Evolutionary conservation across 1,140 invertebrate species (phyloP).

Genomic region (Dolichoris vasculosae): DNA sequence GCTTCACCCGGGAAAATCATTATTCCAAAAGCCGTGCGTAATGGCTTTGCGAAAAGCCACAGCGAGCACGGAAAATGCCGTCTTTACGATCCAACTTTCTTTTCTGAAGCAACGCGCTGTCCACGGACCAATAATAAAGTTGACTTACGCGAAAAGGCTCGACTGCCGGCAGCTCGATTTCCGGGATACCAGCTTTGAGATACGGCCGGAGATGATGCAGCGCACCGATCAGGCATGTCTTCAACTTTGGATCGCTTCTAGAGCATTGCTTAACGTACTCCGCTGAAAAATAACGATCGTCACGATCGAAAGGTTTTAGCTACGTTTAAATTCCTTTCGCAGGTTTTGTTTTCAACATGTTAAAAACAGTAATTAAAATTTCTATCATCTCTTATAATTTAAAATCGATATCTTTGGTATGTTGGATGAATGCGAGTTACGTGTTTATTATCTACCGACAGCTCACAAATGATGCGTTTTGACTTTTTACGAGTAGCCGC

Average conservation of each 20-base stretch:
- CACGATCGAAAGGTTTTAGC: not conserved
- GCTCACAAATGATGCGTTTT: not conserved
- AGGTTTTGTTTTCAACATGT: not conserved
- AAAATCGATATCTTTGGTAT: no score
- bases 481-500: not conserved
- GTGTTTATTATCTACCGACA: not conserved
- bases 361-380: not conserved
- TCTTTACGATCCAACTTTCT: conserved; percentile 32
- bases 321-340: not conserved
- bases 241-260: conserved; percentile 78
- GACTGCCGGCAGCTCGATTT: conserved; percentile 81
- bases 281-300: conserved; percentile 72
- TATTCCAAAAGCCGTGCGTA: not conserved
- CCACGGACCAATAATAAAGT: conserved; percentile 20
- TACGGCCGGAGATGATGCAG: conserved; percentile 81
- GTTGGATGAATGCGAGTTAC: not conserved
- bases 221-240: conserved; percentile 78
- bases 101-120: conserved; percentile 19
- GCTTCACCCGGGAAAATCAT: not conserved
- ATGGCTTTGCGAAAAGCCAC: not conserved
- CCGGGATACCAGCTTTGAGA: conserved; percentile 79
- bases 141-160: conserved; percentile 79
- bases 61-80: no score
- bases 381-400: not conserved
- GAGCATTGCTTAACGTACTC: conserved; percentile 83